Percentiles rank a stretch among this genome's conserved stretches.
These are phyloP conservation scores for Drosophila punjabiensis DNA, from an alignment of 1,140 invertebrate species.

Conservation along the genomic window DNA sequence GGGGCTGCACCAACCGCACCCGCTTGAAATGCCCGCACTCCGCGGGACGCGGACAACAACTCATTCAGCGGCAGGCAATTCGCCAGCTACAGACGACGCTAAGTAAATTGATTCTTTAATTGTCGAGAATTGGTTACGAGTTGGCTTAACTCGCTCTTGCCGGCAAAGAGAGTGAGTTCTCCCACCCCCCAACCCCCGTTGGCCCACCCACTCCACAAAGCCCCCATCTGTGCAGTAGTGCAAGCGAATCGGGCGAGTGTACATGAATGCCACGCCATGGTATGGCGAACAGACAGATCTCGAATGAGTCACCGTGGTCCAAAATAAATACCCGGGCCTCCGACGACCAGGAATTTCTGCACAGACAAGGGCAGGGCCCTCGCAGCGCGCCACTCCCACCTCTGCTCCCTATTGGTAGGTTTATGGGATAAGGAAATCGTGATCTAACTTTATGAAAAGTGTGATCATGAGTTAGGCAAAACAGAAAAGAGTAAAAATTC, in stretches of 20 bases:
- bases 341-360: slow-evolving; percentile 38
- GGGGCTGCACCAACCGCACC: slow-evolving; percentile 41
- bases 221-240: slow-evolving; percentile 65
- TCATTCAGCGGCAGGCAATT: slow-evolving; percentile 62
- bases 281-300: slow-evolving; percentile 38
- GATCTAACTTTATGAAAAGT: background rate
- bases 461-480: background rate
- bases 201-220: slow-evolving; percentile 46
- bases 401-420: background rate
- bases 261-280: slow-evolving; percentile 39
- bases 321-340: slow-evolving; percentile 65
- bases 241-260: slow-evolving; percentile 23
- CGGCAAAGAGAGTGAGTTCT: slow-evolving; percentile 18
- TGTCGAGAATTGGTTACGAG: slow-evolving; percentile 82
- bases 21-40: slow-evolving; percentile 41
- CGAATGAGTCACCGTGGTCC: slow-evolving; percentile 60
- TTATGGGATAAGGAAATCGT: background rate
- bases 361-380: slow-evolving; percentile 37
- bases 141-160: slow-evolving; percentile 78
- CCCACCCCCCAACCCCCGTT: background rate
- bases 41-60: slow-evolving; percentile 27
- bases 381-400: slow-evolving; percentile 25
- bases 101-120: slow-evolving; percentile 84
- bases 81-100: slow-evolving; percentile 77
- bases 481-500: background rate